A percentile compares a stretch with the other conserved stretches of the same genome.
Evolutionary conservation across 2,888 invertebrate genomes (phyloP).

Genomic region (Tethea ocularis): DNA sequence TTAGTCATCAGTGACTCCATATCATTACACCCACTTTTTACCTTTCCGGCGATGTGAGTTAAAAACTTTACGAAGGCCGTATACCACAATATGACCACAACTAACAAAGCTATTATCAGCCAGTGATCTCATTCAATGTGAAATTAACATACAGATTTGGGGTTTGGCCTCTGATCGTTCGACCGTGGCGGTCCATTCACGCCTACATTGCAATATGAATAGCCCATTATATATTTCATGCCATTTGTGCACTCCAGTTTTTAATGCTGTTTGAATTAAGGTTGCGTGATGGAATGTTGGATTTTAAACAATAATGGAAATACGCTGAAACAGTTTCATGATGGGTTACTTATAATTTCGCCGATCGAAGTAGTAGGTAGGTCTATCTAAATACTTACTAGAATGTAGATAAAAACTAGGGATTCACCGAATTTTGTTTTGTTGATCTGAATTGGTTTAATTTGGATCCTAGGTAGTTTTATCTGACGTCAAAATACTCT

Average conservation of each 20-base stretch:
- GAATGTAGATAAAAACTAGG: too few species aligned
- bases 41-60: neutral
- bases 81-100: constrained; percentile 4
- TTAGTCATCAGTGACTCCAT: neutral
- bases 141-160: constrained; percentile 67
- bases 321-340: too few species aligned
- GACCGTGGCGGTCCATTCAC: constrained; percentile 40
- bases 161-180: constrained; percentile 50
- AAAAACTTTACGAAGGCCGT: constrained; percentile 18
- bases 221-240: constrained; percentile 6
- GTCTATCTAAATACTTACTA: too few species aligned
- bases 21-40: neutral
- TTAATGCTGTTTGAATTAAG: neutral
- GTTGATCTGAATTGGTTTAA: too few species aligned
- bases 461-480: too few species aligned
- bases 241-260: neutral
- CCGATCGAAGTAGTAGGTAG: too few species aligned
- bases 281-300: neutral
- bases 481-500: too few species aligned
- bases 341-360: too few species aligned
- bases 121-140: constrained; percentile 64
- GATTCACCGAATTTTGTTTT: too few species aligned
- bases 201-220: constrained; percentile 27
- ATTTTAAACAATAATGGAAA: too few species aligned
- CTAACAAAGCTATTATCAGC: constrained; percentile 28